Percentiles rank a stretch among this genome's conserved stretches.
Conservation (phyloP, 2,113 vertebrate species). For the Chinchilla lanigera region DNA sequence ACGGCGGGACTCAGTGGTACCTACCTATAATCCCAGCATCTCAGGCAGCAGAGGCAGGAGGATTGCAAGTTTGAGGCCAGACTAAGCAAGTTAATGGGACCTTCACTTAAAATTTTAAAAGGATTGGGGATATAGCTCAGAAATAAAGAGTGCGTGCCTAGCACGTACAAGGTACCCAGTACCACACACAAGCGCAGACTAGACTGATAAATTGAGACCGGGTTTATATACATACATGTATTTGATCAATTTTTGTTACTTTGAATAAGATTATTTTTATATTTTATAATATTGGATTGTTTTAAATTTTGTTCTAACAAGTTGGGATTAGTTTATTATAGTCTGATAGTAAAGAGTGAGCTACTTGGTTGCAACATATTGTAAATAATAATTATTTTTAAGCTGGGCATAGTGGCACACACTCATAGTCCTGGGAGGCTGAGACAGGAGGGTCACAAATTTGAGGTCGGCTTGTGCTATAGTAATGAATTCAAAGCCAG, state of each 20-base stretch:
- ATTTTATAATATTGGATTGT: constrained; percentile 29
- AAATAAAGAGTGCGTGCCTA: neutral
- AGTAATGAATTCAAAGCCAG: neutral
- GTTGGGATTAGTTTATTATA: constrained; percentile 32
- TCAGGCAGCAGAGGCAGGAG: neutral
- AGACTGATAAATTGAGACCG: constrained; percentile 24
- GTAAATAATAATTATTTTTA: neutral
- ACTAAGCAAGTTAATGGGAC: neutral
- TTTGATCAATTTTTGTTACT: neutral
- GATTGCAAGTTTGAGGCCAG: neutral
- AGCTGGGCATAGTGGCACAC: neutral
- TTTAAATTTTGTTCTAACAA: constrained; percentile 48
- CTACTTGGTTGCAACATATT: neutral
- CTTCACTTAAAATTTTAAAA: neutral
- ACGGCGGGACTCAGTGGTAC: neutral
- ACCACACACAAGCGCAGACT: neutral
- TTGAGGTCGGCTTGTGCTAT: neutral
- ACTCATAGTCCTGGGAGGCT: neutral
- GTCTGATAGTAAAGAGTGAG: neutral
- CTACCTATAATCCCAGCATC: neutral
- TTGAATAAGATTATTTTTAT: constrained; percentile 49
- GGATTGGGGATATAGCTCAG: neutral
- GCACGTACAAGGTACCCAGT: neutral
- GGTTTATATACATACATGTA: neutral
- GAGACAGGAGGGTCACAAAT: neutral